These are phyloP conservation scores for Hermaeophaga mercurialis DNA, from an alignment of 2,888 invertebrate species.

Conservation along the genomic window DNA sequence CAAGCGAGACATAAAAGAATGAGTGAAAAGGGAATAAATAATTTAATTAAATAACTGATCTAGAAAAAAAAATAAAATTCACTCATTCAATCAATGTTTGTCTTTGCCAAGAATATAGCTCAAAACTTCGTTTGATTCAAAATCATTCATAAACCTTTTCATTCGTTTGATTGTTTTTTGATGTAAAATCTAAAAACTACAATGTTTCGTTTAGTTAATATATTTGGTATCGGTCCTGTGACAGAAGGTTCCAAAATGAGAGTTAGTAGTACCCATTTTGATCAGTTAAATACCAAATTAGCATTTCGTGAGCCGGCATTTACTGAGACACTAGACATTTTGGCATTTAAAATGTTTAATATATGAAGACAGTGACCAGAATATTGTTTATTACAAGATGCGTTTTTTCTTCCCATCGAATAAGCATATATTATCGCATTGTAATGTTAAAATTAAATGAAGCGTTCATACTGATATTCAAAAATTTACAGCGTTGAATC, in stretches of 20 bases:
- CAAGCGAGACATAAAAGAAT: too few species aligned
- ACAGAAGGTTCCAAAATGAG: slow-evolving; percentile 3
- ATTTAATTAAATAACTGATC: too few species aligned
- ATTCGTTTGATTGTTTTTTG: too few species aligned
- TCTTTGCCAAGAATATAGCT: too few species aligned
- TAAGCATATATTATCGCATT: neutral
- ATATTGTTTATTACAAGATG: slow-evolving; percentile 7
- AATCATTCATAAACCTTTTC: too few species aligned
- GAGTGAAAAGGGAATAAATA: too few species aligned
- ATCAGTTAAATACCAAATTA: slow-evolving; percentile 18
- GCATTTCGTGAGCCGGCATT: slow-evolving; percentile 13
- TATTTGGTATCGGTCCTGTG: neutral
- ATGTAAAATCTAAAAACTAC: too few species aligned
- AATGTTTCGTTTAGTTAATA: too few species aligned
- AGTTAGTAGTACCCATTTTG: neutral
- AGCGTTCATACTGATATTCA: neutral
- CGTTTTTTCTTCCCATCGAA: neutral
- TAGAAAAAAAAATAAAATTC: too few species aligned
- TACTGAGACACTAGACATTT: slow-evolving; percentile 4
- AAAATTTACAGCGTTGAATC: too few species aligned
- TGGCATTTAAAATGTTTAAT: slow-evolving; percentile 2
- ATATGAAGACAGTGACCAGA: neutral
- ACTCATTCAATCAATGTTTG: too few species aligned
- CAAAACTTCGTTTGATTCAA: too few species aligned
- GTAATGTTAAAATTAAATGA: slow-evolving; percentile 7